Evolutionary conservation across 2,113 vertebrate species (phyloP).

Genomic region (Paedocypris sp.): DNA sequence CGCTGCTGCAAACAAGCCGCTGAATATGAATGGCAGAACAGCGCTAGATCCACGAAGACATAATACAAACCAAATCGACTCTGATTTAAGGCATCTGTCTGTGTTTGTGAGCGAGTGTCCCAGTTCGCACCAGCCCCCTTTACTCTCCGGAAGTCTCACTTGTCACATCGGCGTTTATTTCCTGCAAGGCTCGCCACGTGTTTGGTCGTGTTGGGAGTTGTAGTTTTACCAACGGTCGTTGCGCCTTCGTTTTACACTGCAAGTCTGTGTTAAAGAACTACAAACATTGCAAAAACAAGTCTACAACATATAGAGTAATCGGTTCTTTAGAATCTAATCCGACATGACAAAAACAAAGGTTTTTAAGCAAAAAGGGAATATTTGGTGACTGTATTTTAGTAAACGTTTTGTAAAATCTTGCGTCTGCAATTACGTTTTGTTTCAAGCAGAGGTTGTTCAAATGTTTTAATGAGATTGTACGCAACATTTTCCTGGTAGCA

Average conservation of each 20-base stretch:
- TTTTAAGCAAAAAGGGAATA: no score
- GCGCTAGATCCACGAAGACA: no score
- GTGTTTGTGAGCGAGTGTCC: background rate
- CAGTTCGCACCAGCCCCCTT: conserved; percentile 20
- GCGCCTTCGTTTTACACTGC: background rate
- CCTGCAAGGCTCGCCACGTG: conserved; percentile 47
- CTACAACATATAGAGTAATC: background rate
- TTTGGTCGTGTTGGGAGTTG: conserved; percentile 41
- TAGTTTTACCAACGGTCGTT: conserved; percentile 27
- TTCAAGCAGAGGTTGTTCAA: no score
- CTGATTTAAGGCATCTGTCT: background rate
- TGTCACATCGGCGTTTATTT: conserved; percentile 43
- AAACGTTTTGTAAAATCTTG: no score
- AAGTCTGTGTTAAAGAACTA: background rate
- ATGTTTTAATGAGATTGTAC: no score
- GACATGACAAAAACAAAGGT: no score
- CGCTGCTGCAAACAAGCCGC: no score
- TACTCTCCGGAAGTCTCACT: conserved; percentile 51
- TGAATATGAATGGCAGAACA: no score
- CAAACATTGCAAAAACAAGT: background rate
- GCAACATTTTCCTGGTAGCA: no score
- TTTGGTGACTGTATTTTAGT: no score
- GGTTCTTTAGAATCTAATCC: background rate
- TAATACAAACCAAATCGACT: background rate
- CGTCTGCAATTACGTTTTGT: no score